Base-by-base conservation (phyloP, 2,113 vertebrate genomes). In the Mormoops blainvillei region DNA sequence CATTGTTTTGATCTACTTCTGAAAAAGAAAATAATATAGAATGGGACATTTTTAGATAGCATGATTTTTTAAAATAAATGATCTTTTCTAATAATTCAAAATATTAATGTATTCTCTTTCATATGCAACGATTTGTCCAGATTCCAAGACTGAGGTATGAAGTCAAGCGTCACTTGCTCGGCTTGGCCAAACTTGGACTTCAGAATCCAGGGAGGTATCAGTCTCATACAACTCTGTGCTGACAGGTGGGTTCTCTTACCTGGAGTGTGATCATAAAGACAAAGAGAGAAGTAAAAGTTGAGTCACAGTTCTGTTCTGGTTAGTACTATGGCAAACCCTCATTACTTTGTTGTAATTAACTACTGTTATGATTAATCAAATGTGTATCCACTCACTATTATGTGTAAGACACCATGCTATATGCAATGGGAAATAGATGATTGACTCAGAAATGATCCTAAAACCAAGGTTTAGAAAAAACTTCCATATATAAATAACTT, bases 101-200 rank as follows among this genome's bases (percentile, higher is more conserved):
- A 26, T 50, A 65, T 76, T 71, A 71, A 77, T 76, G 38, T 54
- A 43, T 73, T 93, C 20, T 90, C 43, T 91, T 91, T 65, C 31
- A 74, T 56, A 56, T 19, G 12, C 2, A 15, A n/a, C 68, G 8
- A 81, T 78, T 90, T 87, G 13, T 12, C 5, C 38, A 94, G 56
- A 5, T 63, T 11, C 11, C 8, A 67, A 38, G 3, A 19, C 36
- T 16, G 5, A 10, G 2, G 6, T n/a, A 85, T 26, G n/a, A 80
- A 58, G 6, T 50, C 19, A 91, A 87, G 28, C 15, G 12, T 36
- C 22, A 36, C 73, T 78, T 73, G 20, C 24, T 85, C 56, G 31
- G 5, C 1, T 7, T 94, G 8, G 33, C 4, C 50, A 20, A 58
- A 3, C 6, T 18, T n/a, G 0, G 6, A 6, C 5, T 68, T 73